A percentile compares a stretch with the other conserved stretches of the same genome.
Evolutionary conservation across 2,113 vertebrate genomes (phyloP).

Genomic region (Phrynosoma blainvillii): DNA sequence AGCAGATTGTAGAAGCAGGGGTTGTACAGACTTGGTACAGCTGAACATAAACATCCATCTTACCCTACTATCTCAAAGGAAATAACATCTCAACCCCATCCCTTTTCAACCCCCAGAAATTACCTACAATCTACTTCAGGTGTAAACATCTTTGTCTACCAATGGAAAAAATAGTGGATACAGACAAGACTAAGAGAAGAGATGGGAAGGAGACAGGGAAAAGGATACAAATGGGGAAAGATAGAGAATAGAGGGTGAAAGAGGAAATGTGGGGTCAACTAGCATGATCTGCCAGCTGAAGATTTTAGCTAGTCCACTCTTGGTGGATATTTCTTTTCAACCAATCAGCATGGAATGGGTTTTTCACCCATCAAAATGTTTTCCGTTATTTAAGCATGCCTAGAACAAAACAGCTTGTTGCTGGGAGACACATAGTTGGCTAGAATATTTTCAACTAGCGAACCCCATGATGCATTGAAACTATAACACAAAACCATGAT

Average conservation of each 20-base stretch:
- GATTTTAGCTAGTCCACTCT: slow-evolving; percentile 41
- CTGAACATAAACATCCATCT: slow-evolving; percentile 52
- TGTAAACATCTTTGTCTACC: slow-evolving; percentile 84
- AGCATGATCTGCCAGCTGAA: slow-evolving; percentile 76
- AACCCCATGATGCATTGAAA: slow-evolving; percentile 67
- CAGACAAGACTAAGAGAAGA: slow-evolving; percentile 25
- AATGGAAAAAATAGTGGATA: slow-evolving; percentile 52
- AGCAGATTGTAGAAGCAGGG: slow-evolving; percentile 82
- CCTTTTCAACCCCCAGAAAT: slow-evolving; percentile 68
- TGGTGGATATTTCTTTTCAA: slow-evolving; percentile 33
- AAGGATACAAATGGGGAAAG: slow-evolving; percentile 14
- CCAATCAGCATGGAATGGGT: slow-evolving; percentile 27
- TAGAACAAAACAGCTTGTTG: slow-evolving; percentile 47
- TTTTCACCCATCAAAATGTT: slow-evolving; percentile 34
- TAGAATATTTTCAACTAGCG: slow-evolving; percentile 73
- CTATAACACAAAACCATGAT: slow-evolving; percentile 60
- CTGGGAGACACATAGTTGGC: slow-evolving; percentile 70
- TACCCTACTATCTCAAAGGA: slow-evolving; percentile 53
- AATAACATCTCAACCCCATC: slow-evolving; percentile 39
- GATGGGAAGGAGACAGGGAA: slow-evolving; percentile 8
- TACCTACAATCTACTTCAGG: slow-evolving; percentile 83
- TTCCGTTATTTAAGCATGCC: slow-evolving; percentile 50
- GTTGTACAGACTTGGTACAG: slow-evolving; percentile 56
- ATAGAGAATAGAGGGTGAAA: slow-evolving; percentile 9
- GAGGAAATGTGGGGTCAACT: slow-evolving; percentile 68